Evolutionary conservation across 37 sponge, comb jelly and placozoan genomes (phyloP).

Genomic region (Chondrilla cf. caribensis): DNA sequence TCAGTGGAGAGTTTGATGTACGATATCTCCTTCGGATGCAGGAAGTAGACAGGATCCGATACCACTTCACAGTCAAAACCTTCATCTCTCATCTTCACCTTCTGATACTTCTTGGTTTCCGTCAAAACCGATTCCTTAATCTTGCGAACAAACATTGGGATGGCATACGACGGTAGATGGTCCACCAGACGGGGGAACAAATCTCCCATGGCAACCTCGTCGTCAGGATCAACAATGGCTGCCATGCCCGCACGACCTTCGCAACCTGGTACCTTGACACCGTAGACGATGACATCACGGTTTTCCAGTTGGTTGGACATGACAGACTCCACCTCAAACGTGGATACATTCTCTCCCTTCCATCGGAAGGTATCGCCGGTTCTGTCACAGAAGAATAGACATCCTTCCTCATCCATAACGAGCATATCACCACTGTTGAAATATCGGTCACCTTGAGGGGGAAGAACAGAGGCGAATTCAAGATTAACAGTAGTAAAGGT

Average conservation of each 20-base stretch:
- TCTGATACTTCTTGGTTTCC: conserved; percentile 66
- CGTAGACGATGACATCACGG: conserved; percentile 71
- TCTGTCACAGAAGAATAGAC: conserved; percentile 73
- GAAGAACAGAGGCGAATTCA: no score
- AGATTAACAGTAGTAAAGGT: no score
- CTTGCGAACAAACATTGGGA: conserved; percentile 74
- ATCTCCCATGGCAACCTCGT: conserved; percentile 33
- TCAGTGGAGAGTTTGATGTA: conserved; percentile 71
- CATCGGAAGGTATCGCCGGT: conserved; percentile 86
- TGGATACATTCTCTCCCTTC: conserved; percentile 90
- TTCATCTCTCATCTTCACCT: conserved; percentile 55
- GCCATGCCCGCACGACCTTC: conserved; percentile 90
- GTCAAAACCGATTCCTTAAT: conserved; percentile 41
- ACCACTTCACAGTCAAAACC: conserved; percentile 52
- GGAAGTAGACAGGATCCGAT: conserved; percentile 76
- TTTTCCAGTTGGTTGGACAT: conserved; percentile 27
- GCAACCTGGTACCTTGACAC: conserved; percentile 60
- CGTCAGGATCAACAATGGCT: conserved; percentile 37
- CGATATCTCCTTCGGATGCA: conserved; percentile 36
- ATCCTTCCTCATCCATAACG: conserved; percentile 69
- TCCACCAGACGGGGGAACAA: conserved; percentile 31
- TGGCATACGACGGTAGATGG: conserved; percentile 63
- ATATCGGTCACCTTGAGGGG: conserved; percentile 39
- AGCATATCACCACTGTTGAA: conserved; percentile 55
- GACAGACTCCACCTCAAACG: conserved; percentile 75